Base-by-base conservation (phyloP, 2,113 vertebrate genomes). In the Aspiorhynchus laticeps region DNA sequence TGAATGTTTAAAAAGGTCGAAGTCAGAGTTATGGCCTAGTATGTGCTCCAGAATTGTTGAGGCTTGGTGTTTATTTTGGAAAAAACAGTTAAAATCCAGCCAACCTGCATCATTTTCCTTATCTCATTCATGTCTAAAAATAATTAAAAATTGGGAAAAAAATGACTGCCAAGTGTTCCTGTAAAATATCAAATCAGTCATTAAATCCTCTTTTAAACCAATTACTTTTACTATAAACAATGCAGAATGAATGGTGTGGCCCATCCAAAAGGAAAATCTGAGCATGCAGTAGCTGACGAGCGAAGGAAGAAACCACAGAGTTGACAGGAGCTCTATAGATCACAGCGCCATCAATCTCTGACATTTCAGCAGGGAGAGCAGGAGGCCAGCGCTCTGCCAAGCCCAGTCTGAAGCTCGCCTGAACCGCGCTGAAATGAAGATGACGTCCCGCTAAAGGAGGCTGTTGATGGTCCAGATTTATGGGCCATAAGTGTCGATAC, bases 351-450 rank as follows among this genome's bases (percentile, higher is more conserved):
- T 88, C 87, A 86, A 80, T 84, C 86, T 88, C 36, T 26, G 24
- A 74, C 63, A 75, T 87, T 87, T 87, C 84, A 87, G 84, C 83
- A 63, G 86, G 83, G 83, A 75, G 69, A 87, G 83, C 73, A 36
- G 78, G 79, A 90, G 85, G 46, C 83, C 69, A 69, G 7, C 31
- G 11, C 78, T 51, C 41, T 77, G 78, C 86, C 88, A 89, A 83
- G 74, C 36, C 43, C 65, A 8, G 24, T 80, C 56, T 38, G 43
- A 76, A 80, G 79, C 28, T 83, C 41, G 26, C 61, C 19, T 83
- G 7, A 71, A 83, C 65, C n/a, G 38, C n/a, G 9, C 15, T 84
- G 82, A 84, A 73, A 84, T 36, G 21, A 48, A 71, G 81, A 84
- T 73, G 65, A 83, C 65, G 81, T 83, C 38, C 81, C 19, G 61